Conservation (phyloP, 2,113 vertebrate species). For the Upupa epops region DNA sequence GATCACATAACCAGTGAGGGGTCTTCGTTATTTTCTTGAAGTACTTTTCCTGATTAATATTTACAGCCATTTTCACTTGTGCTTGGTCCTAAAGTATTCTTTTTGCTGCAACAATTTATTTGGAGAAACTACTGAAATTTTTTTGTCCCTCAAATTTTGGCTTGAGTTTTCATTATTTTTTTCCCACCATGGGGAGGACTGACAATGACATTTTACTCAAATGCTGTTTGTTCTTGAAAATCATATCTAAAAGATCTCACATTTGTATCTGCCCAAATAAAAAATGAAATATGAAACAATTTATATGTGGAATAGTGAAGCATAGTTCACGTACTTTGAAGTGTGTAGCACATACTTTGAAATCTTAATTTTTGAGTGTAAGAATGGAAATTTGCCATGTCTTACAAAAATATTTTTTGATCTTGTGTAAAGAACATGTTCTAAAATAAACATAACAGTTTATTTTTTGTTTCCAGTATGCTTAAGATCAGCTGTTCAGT, state of each 20-base stretch:
- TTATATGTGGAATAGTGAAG: not conserved
- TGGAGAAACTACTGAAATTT: not conserved
- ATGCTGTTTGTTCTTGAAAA: not conserved
- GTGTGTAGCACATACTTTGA: not conserved
- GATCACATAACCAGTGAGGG: not conserved
- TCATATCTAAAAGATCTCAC: not conserved
- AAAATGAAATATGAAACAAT: not conserved
- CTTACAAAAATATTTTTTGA: not conserved
- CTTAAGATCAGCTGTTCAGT: not conserved
- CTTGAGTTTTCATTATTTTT: not conserved
- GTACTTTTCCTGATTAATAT: not conserved
- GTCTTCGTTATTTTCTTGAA: not conserved
- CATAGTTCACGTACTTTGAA: not conserved
- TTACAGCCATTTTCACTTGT: not conserved
- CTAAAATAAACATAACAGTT: not conserved
- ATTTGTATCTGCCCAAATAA: not conserved
- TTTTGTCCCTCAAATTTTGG: not conserved
- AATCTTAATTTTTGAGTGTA: not conserved
- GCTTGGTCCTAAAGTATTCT: not conserved
- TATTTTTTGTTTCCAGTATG: not conserved
- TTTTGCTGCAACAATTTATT: not conserved
- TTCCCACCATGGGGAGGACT: not conserved
- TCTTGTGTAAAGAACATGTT: not conserved
- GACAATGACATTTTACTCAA: not conserved
- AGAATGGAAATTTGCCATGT: not conserved